Conservation (phyloP, 64 coral and sea anemone species). For the Acropora yongei region DNA sequence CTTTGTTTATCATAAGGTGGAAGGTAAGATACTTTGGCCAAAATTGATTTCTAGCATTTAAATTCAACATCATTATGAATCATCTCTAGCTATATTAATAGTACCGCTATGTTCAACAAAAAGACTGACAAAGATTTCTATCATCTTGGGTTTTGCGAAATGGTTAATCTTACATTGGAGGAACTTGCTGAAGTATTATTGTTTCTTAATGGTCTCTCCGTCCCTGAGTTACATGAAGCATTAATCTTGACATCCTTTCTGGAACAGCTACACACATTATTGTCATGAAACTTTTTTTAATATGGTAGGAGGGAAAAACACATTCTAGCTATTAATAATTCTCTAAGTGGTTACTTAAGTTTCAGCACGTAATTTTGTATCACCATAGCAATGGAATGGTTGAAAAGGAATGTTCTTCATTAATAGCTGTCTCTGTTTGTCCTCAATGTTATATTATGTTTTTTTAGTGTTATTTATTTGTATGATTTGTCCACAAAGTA, state of each 20-base stretch:
- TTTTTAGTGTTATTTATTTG: neutral
- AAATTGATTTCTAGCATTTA: too few relatives aligned
- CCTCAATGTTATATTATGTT: neutral
- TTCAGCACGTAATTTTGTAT: neutral
- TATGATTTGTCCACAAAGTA: neutral
- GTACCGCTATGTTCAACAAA: too few relatives aligned
- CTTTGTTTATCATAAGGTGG: constrained; percentile 5
- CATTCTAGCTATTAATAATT: too few relatives aligned
- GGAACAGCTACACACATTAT: neutral
- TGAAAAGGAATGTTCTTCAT: constrained; percentile 16
- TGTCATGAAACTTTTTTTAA: too few relatives aligned
- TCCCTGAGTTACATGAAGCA: neutral
- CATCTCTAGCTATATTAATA: too few relatives aligned
- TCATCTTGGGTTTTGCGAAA: too few relatives aligned
- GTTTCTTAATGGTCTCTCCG: neutral
- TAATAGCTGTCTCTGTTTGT: neutral
- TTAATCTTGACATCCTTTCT: neutral
- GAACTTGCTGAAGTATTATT: neutral
- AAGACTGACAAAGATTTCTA: too few relatives aligned
- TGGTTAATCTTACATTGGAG: too few relatives aligned
- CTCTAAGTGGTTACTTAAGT: too few relatives aligned
- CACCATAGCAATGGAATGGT: neutral
- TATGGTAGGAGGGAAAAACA: too few relatives aligned
- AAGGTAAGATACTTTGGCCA: neutral
- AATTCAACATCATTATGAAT: too few relatives aligned